Evolutionary conservation across 1,140 invertebrate genomes (phyloP).

Genomic region (Ceratina calcarata): DNA sequence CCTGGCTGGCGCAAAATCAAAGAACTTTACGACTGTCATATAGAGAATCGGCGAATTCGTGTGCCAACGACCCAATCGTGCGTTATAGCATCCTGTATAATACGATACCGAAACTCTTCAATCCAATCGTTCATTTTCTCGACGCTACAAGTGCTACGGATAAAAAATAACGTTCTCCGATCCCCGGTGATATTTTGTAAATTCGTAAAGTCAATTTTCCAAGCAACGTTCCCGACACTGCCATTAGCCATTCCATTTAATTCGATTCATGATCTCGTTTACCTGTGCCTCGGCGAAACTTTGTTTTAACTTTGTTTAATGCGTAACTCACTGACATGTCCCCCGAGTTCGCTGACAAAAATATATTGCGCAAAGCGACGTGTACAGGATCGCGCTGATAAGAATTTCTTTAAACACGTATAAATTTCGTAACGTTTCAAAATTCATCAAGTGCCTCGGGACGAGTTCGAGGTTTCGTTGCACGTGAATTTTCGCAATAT

Average conservation of each 20-base stretch:
- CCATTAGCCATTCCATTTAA: no score
- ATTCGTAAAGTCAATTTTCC: neutral
- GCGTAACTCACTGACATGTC: constrained; percentile 21
- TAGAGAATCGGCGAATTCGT: neutral
- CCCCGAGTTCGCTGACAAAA: constrained; percentile 27
- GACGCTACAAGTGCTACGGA: neutral
- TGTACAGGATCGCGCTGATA: neutral
- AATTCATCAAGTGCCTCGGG: no score
- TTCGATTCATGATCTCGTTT: constrained; percentile 25
- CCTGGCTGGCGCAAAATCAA: constrained; percentile 39
- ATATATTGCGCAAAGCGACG: constrained; percentile 43
- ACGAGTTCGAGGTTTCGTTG: no score
- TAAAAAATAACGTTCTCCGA: constrained; percentile 6
- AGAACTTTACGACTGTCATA: constrained; percentile 14
- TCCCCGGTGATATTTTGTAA: neutral
- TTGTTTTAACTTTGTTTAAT: constrained; percentile 32
- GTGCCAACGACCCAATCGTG: constrained; percentile 19
- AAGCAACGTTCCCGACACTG: neutral
- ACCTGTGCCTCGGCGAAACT: neutral
- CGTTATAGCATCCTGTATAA: neutral
- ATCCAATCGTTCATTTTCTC: neutral
- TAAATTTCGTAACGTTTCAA: no score
- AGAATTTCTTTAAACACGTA: neutral
- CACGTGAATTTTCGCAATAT: constrained; percentile 27
- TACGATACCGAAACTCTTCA: neutral